These are phyloP conservation scores for Melangyna quadrimaculata DNA, from an alignment of 2,888 invertebrate species.

Conservation along the genomic window DNA sequence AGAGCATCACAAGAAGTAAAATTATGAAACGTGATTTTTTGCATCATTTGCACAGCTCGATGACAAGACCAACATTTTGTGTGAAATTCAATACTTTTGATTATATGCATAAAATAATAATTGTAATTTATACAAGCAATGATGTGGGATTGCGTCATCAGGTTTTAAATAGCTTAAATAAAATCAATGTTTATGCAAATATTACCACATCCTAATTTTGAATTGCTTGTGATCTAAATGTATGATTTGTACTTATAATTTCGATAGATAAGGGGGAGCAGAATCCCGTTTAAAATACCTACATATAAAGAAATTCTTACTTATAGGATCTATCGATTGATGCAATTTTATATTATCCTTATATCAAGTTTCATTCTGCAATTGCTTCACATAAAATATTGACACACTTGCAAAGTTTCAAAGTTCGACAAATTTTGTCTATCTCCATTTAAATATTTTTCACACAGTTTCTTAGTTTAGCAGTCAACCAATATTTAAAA, in stretches of 20 bases:
- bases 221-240: background rate
- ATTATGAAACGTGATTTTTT: slow-evolving; percentile 56
- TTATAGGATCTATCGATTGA: too few relatives aligned
- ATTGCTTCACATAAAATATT: too few relatives aligned
- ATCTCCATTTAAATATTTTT: too few relatives aligned
- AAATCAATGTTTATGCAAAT: background rate
- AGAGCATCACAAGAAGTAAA: background rate
- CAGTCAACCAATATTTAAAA: too few relatives aligned
- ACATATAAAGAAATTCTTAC: too few relatives aligned
- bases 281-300: too few relatives aligned
- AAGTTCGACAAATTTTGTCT: too few relatives aligned
- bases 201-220: background rate
- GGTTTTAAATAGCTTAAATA: background rate
- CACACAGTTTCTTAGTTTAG: too few relatives aligned
- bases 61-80: slow-evolving; percentile 43
- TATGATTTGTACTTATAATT: background rate
- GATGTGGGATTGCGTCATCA: slow-evolving; percentile 20
- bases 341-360: too few relatives aligned
- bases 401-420: too few relatives aligned
- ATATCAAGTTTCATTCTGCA: too few relatives aligned
- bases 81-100: slow-evolving; percentile 47
- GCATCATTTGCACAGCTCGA: slow-evolving; percentile 35
- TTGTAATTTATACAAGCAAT: background rate
- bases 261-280: too few relatives aligned
- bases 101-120: background rate